These are phyloP conservation scores for Benthosema pterotum DNA, from an alignment of 2,797 vertebrate species.

Conservation along the genomic window DNA sequence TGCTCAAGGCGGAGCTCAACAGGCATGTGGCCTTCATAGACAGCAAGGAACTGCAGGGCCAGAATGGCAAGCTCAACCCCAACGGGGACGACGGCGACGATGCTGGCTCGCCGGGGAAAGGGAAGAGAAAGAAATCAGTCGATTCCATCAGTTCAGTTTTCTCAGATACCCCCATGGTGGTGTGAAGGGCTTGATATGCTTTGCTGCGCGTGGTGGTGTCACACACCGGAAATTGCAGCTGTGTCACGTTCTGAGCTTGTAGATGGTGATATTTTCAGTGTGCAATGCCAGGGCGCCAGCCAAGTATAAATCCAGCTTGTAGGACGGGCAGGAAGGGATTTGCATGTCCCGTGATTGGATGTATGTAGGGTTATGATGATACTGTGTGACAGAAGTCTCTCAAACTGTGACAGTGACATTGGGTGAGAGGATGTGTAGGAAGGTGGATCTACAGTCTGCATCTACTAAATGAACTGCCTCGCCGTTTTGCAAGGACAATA, in stretches of 20 bases:
- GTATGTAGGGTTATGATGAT: constrained; percentile 47
- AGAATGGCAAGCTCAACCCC: constrained; percentile 92
- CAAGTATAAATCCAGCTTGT: too few relatives aligned
- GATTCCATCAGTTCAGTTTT: constrained; percentile 97
- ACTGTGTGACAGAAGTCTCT: constrained; percentile 43
- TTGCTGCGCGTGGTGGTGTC: constrained; percentile 11
- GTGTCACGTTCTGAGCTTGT: too few relatives aligned
- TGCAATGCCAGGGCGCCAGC: too few relatives aligned
- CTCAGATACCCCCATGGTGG: constrained; percentile 97
- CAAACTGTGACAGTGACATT: constrained; percentile 54
- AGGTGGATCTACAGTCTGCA: constrained; percentile 43
- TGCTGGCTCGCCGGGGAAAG: constrained; percentile 79
- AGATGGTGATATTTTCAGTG: too few relatives aligned
- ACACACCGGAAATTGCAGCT: too few relatives aligned
- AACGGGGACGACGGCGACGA: constrained; percentile 76
- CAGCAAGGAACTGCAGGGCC: constrained; percentile 85
- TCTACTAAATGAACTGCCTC: constrained; percentile 51
- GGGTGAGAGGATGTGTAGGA: constrained; percentile 34
- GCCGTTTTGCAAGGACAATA: constrained; percentile 56
- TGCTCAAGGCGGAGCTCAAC: constrained; percentile 81
- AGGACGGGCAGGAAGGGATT: constrained; percentile 28
- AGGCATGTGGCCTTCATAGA: constrained; percentile 88
- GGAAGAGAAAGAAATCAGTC: constrained; percentile 92
- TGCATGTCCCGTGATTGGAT: constrained; percentile 31
- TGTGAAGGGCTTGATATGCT: constrained; percentile 74